Evolutionary conservation across 2,113 vertebrate genomes (phyloP), one percentile per base, ranked within the genome.

Genomic region (Mastomys natalensis): DNA sequence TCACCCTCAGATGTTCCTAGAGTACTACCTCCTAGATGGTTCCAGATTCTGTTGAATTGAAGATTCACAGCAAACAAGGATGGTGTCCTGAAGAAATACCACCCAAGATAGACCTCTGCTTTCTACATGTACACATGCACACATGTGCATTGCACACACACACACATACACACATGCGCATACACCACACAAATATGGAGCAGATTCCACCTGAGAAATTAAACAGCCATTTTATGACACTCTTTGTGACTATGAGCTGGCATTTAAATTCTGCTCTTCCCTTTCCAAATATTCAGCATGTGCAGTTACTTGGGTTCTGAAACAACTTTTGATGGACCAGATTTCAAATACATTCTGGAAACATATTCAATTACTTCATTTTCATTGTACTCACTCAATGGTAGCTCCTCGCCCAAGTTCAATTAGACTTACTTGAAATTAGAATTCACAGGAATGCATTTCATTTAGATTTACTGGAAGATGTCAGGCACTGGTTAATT

Each of bases 231-330:
- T 87, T 89, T 88, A 70, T 98, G 97, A 93, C 90, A 72, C 60
- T 98, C 81, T 86, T 86, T 94, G 91, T 93, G 96, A 78, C 87
- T 97, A 97, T 95, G 95, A 97, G 60, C 92, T 97, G 95, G 96
- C 81, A 96, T 94, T 96, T 98, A 98, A 97, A 96, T 89, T 97
- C 95, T 95, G 90, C 96, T 96, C 95, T 97, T 97, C 78, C 89
- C 97, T 97, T 96, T 98, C 94, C 95, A 98, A 97, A 84, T 95
- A 98, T 87, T 97, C 97, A 96, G 96, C 93, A 97, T 9, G 73
- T 88, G 92, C 97, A 97, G 91, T 96, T 98, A 77, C 80, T 90
- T 89, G 84, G 76, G 80, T 92, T 97, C 97, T 88, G 87, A 45
- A 98, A 97, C 85, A 94, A 58, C 73, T 78, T 72, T 96, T 97